A percentile compares a stretch with the other conserved stretches of the same genome.
These are phyloP conservation scores for Lordiphosa mommai DNA, from an alignment of 1,140 invertebrate species.

Conservation along the genomic window DNA sequence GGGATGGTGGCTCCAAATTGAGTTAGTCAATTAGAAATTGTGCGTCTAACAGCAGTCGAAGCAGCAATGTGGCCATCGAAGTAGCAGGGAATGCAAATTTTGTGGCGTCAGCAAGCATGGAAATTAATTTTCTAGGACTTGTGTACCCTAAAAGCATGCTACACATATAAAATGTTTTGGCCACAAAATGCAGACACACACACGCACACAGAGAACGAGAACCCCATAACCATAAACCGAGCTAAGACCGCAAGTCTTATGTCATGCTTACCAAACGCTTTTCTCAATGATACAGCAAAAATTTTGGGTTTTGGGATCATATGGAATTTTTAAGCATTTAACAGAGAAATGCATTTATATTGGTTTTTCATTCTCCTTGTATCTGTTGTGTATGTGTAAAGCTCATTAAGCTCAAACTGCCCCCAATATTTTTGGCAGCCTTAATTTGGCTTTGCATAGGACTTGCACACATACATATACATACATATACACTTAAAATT, in stretches of 20 bases:
- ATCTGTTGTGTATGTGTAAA: constrained; percentile 18
- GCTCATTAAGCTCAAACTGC: constrained; percentile 59
- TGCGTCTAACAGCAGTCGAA: constrained; percentile 21
- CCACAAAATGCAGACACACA: constrained; percentile 18
- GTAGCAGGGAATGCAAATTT: constrained; percentile 25
- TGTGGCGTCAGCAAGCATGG: constrained; percentile 28
- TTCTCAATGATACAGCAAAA: constrained; percentile 25
- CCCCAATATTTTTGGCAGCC: constrained; percentile 28
- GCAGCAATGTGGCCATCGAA: constrained; percentile 42
- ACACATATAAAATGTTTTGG: constrained; percentile 33
- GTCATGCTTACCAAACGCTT: constrained; percentile 21
- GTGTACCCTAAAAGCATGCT: constrained; percentile 14
- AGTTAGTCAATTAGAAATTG: constrained; percentile 72
- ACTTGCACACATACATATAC: constrained; percentile 6
- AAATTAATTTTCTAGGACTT: constrained; percentile 4
- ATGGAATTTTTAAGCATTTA: constrained; percentile 32
- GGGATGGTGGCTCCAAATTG: constrained; percentile 35
- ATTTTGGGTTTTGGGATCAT: constrained; percentile 12
- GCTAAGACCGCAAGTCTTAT: constrained; percentile 30
- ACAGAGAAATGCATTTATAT: constrained; percentile 21
- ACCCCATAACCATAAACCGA: constrained; percentile 23
- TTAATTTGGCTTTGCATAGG: constrained; percentile 41
- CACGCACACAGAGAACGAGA: constrained; percentile 11
- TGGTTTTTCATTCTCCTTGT: constrained; percentile 3
- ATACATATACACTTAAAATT: constrained; percentile 18